Percentiles rank a stretch among this genome's conserved stretches.
phyloP scores from a whole-genome alignment of 2,888 invertebrate species.

The Chloromyia formosa region DNA sequence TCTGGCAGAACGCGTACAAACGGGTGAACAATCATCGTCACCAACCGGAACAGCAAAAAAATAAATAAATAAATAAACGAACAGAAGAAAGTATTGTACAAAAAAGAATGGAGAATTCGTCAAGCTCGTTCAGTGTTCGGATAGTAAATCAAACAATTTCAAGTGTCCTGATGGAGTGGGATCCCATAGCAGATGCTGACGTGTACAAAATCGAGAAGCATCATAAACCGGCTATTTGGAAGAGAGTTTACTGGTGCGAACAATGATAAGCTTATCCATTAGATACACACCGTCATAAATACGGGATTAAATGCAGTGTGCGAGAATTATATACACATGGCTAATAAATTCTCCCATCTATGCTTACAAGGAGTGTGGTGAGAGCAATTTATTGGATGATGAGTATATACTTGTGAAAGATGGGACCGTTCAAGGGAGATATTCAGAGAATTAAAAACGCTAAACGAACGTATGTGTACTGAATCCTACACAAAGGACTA shows the following conservation, averaged over 20 bases:
- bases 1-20: background rate
- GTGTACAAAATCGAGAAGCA: conserved; percentile 60
- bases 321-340: background rate
- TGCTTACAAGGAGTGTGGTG: too few relatives aligned
- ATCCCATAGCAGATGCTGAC: conserved; percentile 53
- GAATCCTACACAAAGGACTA: too few relatives aligned
- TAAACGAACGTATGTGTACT: too few relatives aligned
- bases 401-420: too few relatives aligned
- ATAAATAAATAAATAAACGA: background rate
- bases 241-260: conserved; percentile 58
- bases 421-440: too few relatives aligned
- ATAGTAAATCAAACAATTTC: conserved; percentile 57
- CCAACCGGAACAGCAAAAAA: background rate
- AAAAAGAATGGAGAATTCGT: conserved; percentile 36
- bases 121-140: conserved; percentile 53
- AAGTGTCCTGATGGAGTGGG: conserved; percentile 58
- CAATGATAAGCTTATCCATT: conserved; percentile 27
- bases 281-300: conserved; percentile 15
- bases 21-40: conserved; percentile 13
- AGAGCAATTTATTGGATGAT: too few relatives aligned
- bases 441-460: too few relatives aligned
- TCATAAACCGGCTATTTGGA: conserved; percentile 58
- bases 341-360: background rate
- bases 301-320: background rate
- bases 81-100: background rate